Evolutionary conservation across 2,888 invertebrate species (phyloP).

Genomic region (Clivina fossor): DNA sequence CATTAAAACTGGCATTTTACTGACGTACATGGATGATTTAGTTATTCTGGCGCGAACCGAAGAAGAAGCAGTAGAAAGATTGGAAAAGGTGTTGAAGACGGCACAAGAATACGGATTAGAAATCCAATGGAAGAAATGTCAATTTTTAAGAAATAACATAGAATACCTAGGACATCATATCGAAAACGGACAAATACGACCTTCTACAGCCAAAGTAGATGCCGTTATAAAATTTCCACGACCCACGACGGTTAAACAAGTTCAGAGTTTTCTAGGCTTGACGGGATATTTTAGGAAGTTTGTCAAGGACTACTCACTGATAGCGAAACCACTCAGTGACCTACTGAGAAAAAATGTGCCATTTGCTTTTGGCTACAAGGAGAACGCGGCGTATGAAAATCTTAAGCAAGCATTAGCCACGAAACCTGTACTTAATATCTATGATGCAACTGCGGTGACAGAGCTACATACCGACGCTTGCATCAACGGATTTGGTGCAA

Average conservation of each 20-base stretch:
- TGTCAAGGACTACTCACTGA: neutral
- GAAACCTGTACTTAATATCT: too few relatives aligned
- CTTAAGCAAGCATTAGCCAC: too few relatives aligned
- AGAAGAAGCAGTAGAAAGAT: conserved; percentile 15
- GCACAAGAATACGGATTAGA: conserved; percentile 17
- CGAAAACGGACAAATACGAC: conserved; percentile 1
- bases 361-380: too few relatives aligned
- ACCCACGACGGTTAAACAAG: conserved; percentile 18
- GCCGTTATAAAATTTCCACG: conserved; percentile 28
- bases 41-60: conserved; percentile 25
- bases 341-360: too few relatives aligned
- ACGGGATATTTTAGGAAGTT: conserved; percentile 28
- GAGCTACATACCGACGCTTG: too few relatives aligned
- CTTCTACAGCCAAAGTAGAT: conserved; percentile 1
- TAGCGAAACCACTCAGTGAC: conserved; percentile 26
- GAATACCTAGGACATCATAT: conserved; percentile 11
- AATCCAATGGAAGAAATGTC: conserved; percentile 32
- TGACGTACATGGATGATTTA: conserved; percentile 34
- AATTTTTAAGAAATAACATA: conserved; percentile 14
- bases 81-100: conserved; percentile 12
- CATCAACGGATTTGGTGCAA: too few relatives aligned
- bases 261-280: conserved; percentile 37
- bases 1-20: conserved; percentile 13
- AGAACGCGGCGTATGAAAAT: too few relatives aligned
- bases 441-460: too few relatives aligned